Evolutionary conservation across 2,113 vertebrate genomes (phyloP).

Genomic region (Cryptomyrus ogoouensis): DNA sequence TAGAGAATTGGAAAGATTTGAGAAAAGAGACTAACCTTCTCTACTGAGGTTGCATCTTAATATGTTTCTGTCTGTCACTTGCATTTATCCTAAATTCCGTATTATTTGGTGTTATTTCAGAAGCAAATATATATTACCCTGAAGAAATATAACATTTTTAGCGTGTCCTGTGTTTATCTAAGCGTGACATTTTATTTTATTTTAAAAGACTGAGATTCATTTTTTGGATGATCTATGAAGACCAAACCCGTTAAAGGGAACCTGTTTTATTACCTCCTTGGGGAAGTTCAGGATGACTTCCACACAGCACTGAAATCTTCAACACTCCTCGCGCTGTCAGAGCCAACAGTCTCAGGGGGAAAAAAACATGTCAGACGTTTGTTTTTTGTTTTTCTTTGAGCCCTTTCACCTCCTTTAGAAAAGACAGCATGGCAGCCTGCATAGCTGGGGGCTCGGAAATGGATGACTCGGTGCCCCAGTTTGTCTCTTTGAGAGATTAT

Average conservation of each 20-base stretch:
- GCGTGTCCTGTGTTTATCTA: background rate
- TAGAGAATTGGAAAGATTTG: background rate
- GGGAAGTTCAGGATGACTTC: background rate
- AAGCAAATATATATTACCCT: background rate
- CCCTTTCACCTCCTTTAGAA: background rate
- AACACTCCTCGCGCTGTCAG: background rate
- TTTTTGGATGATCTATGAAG: background rate
- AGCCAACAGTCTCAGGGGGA: background rate
- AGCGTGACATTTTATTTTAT: background rate
- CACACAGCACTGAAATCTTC: background rate
- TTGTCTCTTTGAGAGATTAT: slow-evolving; percentile 40
- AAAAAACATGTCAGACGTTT: background rate
- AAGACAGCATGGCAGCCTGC: slow-evolving; percentile 38
- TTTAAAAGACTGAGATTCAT: background rate
- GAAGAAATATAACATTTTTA: background rate
- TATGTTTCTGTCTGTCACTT: background rate
- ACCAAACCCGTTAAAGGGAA: background rate
- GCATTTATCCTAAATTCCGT: background rate
- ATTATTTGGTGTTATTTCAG: background rate
- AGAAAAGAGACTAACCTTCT: background rate
- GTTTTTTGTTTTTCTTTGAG: background rate
- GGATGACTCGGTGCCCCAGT: slow-evolving; percentile 25
- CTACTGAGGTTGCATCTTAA: background rate
- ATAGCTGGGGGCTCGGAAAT: slow-evolving; percentile 46
- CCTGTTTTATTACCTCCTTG: background rate